Percentiles rank a stretch among this genome's conserved stretches.
Evolutionary conservation across 2,113 vertebrate species (phyloP).

Genomic region (Phaethornis superciliosus): DNA sequence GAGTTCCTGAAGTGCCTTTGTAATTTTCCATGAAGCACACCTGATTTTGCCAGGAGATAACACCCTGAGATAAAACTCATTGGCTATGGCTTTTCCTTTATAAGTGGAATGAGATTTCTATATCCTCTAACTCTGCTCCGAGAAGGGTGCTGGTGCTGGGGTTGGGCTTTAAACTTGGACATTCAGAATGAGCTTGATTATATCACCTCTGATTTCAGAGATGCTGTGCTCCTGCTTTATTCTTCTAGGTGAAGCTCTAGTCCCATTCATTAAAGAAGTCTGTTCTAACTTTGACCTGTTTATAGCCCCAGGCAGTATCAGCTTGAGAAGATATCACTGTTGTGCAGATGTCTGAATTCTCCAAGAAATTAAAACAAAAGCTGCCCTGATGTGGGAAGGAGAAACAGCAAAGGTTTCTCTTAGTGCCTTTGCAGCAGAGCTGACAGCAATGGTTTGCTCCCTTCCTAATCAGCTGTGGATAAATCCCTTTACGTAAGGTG

Average conservation of each 20-base stretch:
- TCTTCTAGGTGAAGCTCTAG: not conserved
- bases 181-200: not conserved
- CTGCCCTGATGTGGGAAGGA: not conserved
- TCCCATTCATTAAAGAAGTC: not conserved
- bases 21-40: constrained; percentile 15
- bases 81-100: not conserved
- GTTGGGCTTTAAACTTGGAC: not conserved
- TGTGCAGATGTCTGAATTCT: not conserved
- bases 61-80: not conserved
- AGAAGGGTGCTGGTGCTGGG: not conserved
- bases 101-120: not conserved
- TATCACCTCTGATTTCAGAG: not conserved
- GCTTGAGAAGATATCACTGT: not conserved
- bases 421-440: not conserved
- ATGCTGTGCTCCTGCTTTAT: not conserved
- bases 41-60: constrained; percentile 9
- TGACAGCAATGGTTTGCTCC: not conserved
- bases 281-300: not conserved
- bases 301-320: not conserved
- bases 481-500: not conserved
- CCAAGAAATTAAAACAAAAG: not conserved
- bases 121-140: not conserved
- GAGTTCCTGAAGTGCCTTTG: not conserved
- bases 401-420: not conserved
- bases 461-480: not conserved